Evolutionary conservation across 2,888 invertebrate species (phyloP), one percentile per base, ranked within the genome.

Genomic region (Siphonodentalium dalli): DNA sequence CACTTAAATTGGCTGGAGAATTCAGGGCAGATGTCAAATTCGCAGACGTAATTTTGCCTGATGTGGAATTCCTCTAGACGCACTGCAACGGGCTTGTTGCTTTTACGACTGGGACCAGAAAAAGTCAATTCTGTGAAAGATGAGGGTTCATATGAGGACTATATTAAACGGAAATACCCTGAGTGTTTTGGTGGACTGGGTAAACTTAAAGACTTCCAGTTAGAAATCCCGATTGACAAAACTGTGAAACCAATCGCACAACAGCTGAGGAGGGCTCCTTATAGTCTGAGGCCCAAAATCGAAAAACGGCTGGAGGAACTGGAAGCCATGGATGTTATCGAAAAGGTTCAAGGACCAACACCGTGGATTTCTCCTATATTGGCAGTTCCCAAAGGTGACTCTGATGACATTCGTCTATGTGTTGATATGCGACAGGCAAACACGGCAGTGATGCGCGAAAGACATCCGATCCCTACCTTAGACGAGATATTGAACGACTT

Each of bases 351-450:
- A 8, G 37, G 31, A 5, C 59, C 56, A n/a, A 58, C 60, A 9
- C 45, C 50, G 3, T 66, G 64, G 62, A 50, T 64, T 1, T 49
- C 35, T 18, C 58, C 63, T 2, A 38, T 66, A 3, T 52, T 66
- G 8, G 26, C 52, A 1, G 54, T 58, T 0, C 54, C 52, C 4
- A 66, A 64, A 21, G 35, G 38, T 2, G 37, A 60, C 26, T n/a
- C n/a, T n/a, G 50, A 46, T 1, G 64, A 66, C 20, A 49, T 64
- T 9, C 18, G 64, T 18, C 6, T 66, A 1, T 62, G 61, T 35
- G 55, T 63, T 3, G 61, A 63, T 21, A 61, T 62, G 65, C 29
- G 60, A 15, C 31, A 37, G 34, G 54, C 65, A 2, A 65, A 65
- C 35, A 5, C 33, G n/a, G 59, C 61, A 18, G 44, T 62, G 13